phyloP scores from a whole-genome alignment of 2,888 invertebrate species.

The Caenorhabditis sp. region DNA sequence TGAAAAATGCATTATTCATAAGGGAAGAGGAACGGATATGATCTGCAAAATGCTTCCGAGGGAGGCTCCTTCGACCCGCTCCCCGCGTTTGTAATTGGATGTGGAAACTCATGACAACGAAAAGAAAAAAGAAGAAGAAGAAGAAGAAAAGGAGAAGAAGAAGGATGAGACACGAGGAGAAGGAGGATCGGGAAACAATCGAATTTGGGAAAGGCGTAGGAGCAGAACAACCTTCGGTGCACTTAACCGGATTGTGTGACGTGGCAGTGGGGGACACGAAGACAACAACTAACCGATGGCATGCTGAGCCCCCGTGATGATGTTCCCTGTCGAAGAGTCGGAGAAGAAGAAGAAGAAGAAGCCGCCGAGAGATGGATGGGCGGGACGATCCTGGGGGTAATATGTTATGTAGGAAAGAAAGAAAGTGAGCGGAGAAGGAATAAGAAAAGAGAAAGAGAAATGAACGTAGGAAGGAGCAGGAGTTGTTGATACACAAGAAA shows the following conservation, averaged over 20 bases:
- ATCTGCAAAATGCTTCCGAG: background rate
- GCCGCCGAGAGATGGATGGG: conserved; percentile 10
- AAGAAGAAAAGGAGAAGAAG: background rate
- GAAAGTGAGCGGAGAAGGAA: conserved; percentile 15
- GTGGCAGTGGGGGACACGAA: conserved; percentile 20
- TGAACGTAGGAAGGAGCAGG: background rate
- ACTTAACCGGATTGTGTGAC: conserved; percentile 55
- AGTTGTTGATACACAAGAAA: conserved; percentile 41
- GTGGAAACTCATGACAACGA: conserved; percentile 1
- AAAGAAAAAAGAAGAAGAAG: conserved; percentile 5
- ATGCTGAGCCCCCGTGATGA: conserved; percentile 18
- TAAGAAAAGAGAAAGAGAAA: conserved; percentile 16
- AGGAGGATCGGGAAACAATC: conserved; percentile 32
- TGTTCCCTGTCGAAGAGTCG: conserved; percentile 26
- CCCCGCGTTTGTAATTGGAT: background rate
- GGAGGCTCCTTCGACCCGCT: background rate
- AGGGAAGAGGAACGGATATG: background rate
- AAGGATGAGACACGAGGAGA: background rate
- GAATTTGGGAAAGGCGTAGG: conserved; percentile 27
- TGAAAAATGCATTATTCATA: background rate
- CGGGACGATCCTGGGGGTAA: conserved; percentile 20
- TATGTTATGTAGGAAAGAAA: background rate
- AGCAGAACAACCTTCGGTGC: conserved; percentile 36
- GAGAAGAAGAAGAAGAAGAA: conserved; percentile 20
- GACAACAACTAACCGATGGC: conserved; percentile 52